Evolutionary conservation across 2,113 vertebrate genomes (phyloP), one percentile per base, ranked within the genome.

Genomic region (Oryzias javanicus): DNA sequence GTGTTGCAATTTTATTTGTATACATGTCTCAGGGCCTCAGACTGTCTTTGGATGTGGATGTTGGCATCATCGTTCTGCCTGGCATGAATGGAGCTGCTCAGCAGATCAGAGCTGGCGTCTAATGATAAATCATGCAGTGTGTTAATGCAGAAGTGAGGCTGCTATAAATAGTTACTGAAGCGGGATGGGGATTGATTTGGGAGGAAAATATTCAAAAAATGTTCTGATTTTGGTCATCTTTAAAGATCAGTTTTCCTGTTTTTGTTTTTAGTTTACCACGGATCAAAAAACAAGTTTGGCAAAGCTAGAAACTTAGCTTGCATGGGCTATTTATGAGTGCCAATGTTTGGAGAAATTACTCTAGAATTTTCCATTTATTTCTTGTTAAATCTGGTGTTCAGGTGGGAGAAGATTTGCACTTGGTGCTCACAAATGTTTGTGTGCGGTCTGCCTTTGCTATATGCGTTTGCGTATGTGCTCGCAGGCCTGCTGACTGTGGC

Each of bases 401-500:
- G 55, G 53, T 65, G 55, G 56, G 49, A 42, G 16, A 42, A 57
- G 60, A 65, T 62, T 64, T 74, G 60, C 54, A 20, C 72, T 80
- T 64, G 64, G 74, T 60, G 64, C 61, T 64, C 18, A 61, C 75
- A 80, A 70, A 81, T 80, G 60, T 57, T 58, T 65, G 72, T 78
- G 82, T 76, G 85, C 49, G 56, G 71, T 64, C 64, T 63, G 49
- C 22, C 72, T 74, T 82, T 72, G 85, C 77, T 82, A 77, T 57
- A 29, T 47, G 64, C 66, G 72, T 57, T 25, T 47, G 64, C 66
- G 72, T 78, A 78, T 71, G 79, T 15, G 54, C 83, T 85, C 7
- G 55, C 76, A 73, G 86, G 78, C 81, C 86, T 87, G 88, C 88
- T 88, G 90, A 84, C 86, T 82, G 79, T 86, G 82, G 79, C 86